These are phyloP conservation scores for Brachionus plicatilis DNA, from an alignment of 1,140 invertebrate species.

Conservation along the genomic window DNA sequence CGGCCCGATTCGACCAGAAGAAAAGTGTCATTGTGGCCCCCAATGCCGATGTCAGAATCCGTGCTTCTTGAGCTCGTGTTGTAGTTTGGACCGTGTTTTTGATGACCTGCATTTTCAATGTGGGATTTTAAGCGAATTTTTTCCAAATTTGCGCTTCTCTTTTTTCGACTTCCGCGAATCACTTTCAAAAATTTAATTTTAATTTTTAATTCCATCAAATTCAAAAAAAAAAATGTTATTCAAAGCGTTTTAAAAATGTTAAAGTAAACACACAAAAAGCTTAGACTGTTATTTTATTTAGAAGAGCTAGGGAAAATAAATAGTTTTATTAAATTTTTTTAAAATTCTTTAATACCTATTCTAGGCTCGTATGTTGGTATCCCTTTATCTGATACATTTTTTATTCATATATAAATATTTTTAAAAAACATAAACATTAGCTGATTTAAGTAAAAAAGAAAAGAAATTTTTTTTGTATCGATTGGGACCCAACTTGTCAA, in stretches of 20 bases:
- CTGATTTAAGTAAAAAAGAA: background rate
- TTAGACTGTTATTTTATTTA: slow-evolving; percentile 20
- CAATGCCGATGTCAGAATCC: background rate
- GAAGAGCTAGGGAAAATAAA: background rate
- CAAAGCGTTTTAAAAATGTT: background rate
- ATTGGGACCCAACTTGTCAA: background rate
- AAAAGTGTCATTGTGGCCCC: slow-evolving; percentile 27
- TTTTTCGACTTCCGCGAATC: slow-evolving; percentile 3
- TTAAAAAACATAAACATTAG: background rate
- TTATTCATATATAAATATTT: background rate
- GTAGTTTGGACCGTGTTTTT: background rate
- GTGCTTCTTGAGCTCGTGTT: background rate
- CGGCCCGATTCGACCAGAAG: slow-evolving; percentile 9
- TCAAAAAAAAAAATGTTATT: background rate
- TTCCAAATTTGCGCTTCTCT: slow-evolving; percentile 28
- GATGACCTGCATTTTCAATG: background rate
- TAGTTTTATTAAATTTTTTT: background rate
- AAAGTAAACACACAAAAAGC: background rate
- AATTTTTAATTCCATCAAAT: background rate
- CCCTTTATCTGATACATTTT: background rate
- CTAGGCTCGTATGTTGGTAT: slow-evolving; percentile 14
- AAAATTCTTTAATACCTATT: background rate
- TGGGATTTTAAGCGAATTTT: slow-evolving; percentile 28
- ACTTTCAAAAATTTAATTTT: background rate
- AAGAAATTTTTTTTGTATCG: background rate